Percentiles rank a stretch among this genome's conserved stretches.
Evolutionary conservation across 2,797 vertebrate species (phyloP).

Genomic region (Todus mexicanus): DNA sequence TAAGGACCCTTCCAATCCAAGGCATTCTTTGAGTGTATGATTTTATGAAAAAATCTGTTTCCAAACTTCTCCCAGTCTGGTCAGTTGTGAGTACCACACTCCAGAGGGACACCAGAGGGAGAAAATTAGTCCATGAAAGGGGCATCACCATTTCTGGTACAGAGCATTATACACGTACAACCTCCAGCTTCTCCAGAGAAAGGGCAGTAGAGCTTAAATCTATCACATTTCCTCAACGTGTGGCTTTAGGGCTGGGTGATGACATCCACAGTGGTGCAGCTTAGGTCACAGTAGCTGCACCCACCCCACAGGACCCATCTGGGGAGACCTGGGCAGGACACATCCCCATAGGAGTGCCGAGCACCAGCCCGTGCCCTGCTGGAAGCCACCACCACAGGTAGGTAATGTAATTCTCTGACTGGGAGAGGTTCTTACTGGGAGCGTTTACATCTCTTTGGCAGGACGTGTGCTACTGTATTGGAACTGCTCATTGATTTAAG

Average conservation of each 20-base stretch:
- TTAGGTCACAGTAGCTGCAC: neutral
- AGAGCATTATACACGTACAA: no score
- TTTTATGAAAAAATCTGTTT: neutral
- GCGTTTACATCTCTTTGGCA: neutral
- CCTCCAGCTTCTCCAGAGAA: neutral
- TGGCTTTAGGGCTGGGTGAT: neutral
- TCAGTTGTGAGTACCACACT: neutral
- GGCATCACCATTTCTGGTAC: neutral
- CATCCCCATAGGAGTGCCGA: fast-evolving
- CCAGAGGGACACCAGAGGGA: neutral
- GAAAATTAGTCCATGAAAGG: neutral
- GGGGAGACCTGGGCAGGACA: neutral
- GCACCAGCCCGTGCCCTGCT: neutral
- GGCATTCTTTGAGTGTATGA: neutral
- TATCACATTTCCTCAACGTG: neutral
- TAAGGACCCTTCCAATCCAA: neutral
- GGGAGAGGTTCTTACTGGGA: neutral
- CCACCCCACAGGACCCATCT: fast-evolving
- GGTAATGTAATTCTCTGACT: neutral
- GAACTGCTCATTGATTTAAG: neutral
- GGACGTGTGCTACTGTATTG: neutral
- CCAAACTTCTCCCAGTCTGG: neutral
- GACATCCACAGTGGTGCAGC: neutral
- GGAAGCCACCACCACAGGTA: neutral
- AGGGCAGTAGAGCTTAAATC: neutral